Percentiles rank a stretch among this genome's conserved stretches.
phyloP scores from a whole-genome alignment of 1,140 invertebrate genomes.

The Homarus americanus region DNA sequence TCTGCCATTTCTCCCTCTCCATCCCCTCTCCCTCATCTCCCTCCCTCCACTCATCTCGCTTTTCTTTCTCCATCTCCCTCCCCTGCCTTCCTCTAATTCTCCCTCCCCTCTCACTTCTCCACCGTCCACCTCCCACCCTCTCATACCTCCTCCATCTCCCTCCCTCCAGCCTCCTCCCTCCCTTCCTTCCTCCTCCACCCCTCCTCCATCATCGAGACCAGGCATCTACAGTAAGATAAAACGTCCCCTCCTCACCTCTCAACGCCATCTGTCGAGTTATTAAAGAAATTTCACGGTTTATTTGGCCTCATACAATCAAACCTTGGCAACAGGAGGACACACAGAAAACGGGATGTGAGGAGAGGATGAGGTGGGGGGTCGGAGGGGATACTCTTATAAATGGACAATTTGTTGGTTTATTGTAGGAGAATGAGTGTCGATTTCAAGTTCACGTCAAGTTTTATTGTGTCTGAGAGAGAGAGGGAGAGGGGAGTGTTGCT shows the following conservation, averaged over 20 bases:
- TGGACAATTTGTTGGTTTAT: background rate
- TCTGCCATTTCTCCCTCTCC: background rate
- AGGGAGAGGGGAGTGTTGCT: too few species aligned
- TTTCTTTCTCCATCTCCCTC: background rate
- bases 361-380: background rate
- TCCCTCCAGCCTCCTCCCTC: background rate
- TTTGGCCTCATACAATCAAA: background rate
- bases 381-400: background rate
- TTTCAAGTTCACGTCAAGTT: background rate
- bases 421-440: background rate
- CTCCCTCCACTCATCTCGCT: background rate
- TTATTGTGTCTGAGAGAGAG: too few species aligned
- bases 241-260: background rate
- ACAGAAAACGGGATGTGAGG: background rate
- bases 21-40: background rate
- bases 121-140: too few species aligned
- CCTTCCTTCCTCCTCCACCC: too few species aligned
- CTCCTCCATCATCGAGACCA: too few species aligned
- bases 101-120: background rate
- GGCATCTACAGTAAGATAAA: background rate
- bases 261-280: background rate
- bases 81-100: background rate
- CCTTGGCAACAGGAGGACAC: too few species aligned
- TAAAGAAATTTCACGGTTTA: constrained; percentile 5
- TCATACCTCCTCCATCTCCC: too few species aligned